phyloP scores from a whole-genome alignment of 2,113 vertebrate genomes.

The Sinocyclocheilus rhinocerous region DNA sequence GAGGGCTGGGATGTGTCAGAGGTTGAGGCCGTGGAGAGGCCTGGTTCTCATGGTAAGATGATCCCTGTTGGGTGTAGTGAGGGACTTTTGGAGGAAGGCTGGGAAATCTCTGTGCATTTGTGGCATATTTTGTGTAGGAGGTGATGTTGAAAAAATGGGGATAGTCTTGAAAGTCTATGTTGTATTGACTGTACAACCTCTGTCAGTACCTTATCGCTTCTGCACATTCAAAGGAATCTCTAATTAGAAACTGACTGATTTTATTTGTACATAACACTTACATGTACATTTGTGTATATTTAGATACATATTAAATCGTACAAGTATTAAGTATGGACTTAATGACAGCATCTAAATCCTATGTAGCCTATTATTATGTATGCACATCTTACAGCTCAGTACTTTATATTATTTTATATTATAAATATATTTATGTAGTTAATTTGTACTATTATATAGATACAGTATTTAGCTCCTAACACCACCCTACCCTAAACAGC shows the following conservation, averaged over 20 bases:
- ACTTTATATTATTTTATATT: no score
- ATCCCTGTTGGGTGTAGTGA: conserved; percentile 25
- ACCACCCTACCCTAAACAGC: no score
- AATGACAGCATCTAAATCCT: background rate
- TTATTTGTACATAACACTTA: background rate
- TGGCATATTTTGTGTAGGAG: conserved; percentile 10
- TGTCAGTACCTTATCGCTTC: background rate
- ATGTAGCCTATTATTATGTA: background rate
- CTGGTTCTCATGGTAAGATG: conserved; percentile 49
- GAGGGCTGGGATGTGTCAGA: conserved; percentile 44
- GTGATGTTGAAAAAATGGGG: background rate
- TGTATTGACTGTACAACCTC: background rate
- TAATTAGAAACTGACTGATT: background rate
- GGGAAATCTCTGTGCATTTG: conserved; percentile 36
- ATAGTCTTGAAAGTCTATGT: background rate
- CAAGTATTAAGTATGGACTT: background rate
- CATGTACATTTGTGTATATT: background rate
- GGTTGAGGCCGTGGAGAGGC: conserved; percentile 38
- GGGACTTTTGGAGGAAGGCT: conserved; percentile 44
- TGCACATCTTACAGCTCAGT: no score
- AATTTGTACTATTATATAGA: no score
- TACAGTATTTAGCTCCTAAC: no score
- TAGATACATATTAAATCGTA: background rate
- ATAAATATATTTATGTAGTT: no score
- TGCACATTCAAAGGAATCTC: no score